A percentile compares a stretch with the other conserved stretches of the same genome.
Conservation (phyloP, 1,140 invertebrate genomes). For the Geopemphigus sp. region DNA sequence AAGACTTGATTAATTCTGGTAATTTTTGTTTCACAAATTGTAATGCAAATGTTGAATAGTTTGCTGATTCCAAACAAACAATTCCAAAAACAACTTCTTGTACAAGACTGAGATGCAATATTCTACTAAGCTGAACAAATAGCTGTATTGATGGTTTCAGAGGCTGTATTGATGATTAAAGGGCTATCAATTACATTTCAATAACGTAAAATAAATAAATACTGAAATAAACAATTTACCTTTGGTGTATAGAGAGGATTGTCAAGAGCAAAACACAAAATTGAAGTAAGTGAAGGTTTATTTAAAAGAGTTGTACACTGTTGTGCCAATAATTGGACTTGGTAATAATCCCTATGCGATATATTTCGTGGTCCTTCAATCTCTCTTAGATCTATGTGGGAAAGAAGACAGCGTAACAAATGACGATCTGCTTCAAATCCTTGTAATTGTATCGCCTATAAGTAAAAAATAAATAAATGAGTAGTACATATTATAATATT, state of each 20-base stretch:
- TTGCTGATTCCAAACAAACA: constrained; percentile 75
- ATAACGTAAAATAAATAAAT: not conserved
- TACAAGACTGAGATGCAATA: constrained; percentile 77
- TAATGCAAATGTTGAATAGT: constrained; percentile 65
- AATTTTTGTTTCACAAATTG: constrained; percentile 79
- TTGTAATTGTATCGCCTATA: constrained; percentile 57
- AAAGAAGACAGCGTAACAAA: constrained; percentile 82
- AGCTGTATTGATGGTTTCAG: constrained; percentile 73
- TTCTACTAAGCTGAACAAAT: constrained; percentile 76
- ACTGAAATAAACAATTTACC: constrained; percentile 55
- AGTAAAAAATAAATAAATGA: not conserved
- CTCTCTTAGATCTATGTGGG: constrained; percentile 65
- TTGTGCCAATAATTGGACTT: constrained; percentile 72
- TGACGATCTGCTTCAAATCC: constrained; percentile 85
- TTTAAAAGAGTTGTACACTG: constrained; percentile 70
- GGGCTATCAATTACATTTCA: constrained; percentile 26
- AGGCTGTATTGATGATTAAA: constrained; percentile 64
- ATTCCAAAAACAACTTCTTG: constrained; percentile 88
- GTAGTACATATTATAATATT: not conserved
- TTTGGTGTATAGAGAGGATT: constrained; percentile 64
- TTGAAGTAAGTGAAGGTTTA: constrained; percentile 73
- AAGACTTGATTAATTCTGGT: constrained; percentile 79
- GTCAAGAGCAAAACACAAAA: constrained; percentile 77
- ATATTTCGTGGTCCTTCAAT: constrained; percentile 58
- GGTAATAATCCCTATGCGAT: constrained; percentile 59